Evolutionary conservation across 2,797 vertebrate species (phyloP).

Genomic region (Chaenodraco wilsoni): DNA sequence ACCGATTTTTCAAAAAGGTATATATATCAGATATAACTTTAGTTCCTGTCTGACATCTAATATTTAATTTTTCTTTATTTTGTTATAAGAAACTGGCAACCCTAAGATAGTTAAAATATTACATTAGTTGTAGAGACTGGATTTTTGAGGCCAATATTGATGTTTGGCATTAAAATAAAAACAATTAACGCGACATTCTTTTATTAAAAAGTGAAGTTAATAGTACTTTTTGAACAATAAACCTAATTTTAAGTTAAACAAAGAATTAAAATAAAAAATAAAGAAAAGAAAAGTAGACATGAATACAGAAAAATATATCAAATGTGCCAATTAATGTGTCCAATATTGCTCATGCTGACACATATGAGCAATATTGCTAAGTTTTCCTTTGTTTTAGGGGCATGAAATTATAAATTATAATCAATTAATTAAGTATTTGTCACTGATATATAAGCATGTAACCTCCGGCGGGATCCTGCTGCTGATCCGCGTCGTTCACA

Average conservation of each 20-base stretch:
- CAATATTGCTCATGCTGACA: accelerated
- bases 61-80: too few species aligned
- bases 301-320: background rate
- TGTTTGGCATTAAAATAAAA: background rate
- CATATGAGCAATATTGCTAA: too few species aligned
- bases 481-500: conserved; percentile 60
- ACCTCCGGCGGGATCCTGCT: conserved; percentile 48
- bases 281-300: background rate
- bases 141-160: background rate
- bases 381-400: conserved; percentile 14
- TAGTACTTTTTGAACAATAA: too few species aligned
- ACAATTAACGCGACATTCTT: background rate
- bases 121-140: too few species aligned
- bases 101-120: background rate
- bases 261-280: background rate
- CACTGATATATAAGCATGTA: conserved; percentile 10
- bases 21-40: too few species aligned
- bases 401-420: conserved; percentile 25
- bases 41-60: too few species aligned
- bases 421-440: too few species aligned
- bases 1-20: too few species aligned
- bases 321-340: background rate
- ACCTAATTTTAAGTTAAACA: background rate
- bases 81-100: background rate
- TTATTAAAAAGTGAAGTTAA: background rate